Base-by-base conservation (phyloP, 2,113 vertebrate genomes). In the Plectropomus leopardus region DNA sequence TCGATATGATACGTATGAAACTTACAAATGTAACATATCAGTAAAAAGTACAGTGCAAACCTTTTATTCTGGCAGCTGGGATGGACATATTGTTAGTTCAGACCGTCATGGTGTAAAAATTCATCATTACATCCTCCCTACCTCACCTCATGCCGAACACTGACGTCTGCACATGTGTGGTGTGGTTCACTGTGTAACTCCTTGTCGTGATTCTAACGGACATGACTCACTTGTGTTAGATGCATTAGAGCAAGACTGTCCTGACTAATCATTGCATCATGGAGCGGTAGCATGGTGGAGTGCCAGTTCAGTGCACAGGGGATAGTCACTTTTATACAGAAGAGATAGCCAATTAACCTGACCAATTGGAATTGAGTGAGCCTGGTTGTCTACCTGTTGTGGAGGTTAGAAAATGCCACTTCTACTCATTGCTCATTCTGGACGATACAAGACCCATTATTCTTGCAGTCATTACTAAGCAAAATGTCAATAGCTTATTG, bases 401-500 rank as follows among this genome's bases (percentile, higher is more conserved):
- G 53, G 48, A 73, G 51, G 82, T 89, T 83, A 65, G 70, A 76
- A 88, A 80, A 90, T 72, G 80, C 70, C 86, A 85, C 84, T 86
- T 87, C 53, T 76, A 86, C 86, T 92, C 74, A 87, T 82, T 86
- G 44, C 78, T 88, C 76, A 89, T 90, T 89, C 70, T 30, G 26
- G 61, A 79, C 51, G 32, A 89, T 78, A 69, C 57, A n/a, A 78
- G 80, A 58, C 30, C 80, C 85, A 91, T 91, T 89, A 92, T 82
- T 90, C 84, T 76, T 73, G 50, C 79, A 89, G 88, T 91, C 87
- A 89, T 93, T 87, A 84, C 90, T 90, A 90, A 92, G 80, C 86
- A 92, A 87, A 89, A 89, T 88, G 90, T 86, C 90, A 89, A 92
- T 92, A 92, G 63, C 80, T 86, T 90, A 87, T 89, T 87, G 76